These are phyloP conservation scores for Recurvirostra avosetta DNA, from an alignment of 2,113 vertebrate genomes.

Conservation along the genomic window DNA sequence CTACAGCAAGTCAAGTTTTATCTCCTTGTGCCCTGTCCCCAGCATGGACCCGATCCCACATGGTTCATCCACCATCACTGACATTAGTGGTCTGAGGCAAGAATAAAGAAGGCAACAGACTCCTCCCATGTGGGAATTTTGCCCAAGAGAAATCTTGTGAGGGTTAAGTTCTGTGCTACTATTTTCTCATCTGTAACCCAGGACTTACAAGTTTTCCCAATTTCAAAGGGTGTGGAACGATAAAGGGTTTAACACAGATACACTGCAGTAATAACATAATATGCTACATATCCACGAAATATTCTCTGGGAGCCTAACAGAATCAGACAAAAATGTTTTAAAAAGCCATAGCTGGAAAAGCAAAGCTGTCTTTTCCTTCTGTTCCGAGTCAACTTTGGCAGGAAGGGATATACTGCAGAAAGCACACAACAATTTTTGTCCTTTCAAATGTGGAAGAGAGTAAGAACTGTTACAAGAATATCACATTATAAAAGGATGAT, in stretches of 20 bases:
- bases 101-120: background rate
- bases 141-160: background rate
- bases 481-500: background rate
- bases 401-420: background rate
- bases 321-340: constrained; percentile 6
- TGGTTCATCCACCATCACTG: background rate
- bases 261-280: background rate
- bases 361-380: constrained; percentile 24
- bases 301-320: background rate
- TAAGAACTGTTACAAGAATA: background rate
- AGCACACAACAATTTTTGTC: background rate
- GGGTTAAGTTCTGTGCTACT: background rate
- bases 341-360: constrained; percentile 10
- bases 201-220: background rate
- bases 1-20: background rate
- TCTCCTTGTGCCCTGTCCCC: background rate
- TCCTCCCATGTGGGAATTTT: background rate
- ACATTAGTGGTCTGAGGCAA: background rate
- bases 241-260: background rate
- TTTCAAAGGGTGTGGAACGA: background rate
- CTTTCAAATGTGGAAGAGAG: background rate
- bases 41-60: background rate
- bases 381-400: constrained; percentile 4
- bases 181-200: background rate
- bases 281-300: background rate